These are phyloP conservation scores for Xiphorhynchus elegans DNA, from an alignment of 2,113 vertebrate species.

Conservation along the genomic window DNA sequence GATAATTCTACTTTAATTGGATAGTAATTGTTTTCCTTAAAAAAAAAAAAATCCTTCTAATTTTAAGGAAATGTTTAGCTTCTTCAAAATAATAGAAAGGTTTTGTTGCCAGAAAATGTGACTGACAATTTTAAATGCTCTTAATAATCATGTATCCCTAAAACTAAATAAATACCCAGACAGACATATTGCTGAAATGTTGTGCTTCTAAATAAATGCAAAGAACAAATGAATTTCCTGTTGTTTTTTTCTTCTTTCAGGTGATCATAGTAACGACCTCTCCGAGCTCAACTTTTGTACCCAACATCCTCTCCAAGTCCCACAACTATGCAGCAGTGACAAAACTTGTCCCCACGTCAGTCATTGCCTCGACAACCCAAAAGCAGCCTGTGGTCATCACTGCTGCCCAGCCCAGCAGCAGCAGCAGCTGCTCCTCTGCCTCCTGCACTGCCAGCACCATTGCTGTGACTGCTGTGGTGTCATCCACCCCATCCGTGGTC, in stretches of 20 bases:
- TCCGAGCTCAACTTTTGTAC: slow-evolving; percentile 95
- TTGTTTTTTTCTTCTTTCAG: slow-evolving; percentile 68
- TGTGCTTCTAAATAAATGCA: not conserved
- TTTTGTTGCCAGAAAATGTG: not conserved
- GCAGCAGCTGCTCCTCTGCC: slow-evolving; percentile 71
- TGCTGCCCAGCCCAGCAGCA: slow-evolving; percentile 77
- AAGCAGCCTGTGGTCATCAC: slow-evolving; percentile 94
- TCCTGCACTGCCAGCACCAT: slow-evolving; percentile 78
- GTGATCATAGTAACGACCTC: slow-evolving; percentile 99
- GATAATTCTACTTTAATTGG: not conserved
- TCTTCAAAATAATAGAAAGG: not conserved
- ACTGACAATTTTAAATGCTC: not conserved
- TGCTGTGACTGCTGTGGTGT: slow-evolving; percentile 91
- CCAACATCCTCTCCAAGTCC: slow-evolving; percentile 99
- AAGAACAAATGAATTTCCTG: slow-evolving; percentile 54
- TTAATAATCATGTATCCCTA: not conserved
- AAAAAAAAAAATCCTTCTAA: not conserved
- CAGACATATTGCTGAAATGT: not conserved
- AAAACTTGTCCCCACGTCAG: slow-evolving; percentile 89
- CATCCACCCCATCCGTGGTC: slow-evolving; percentile 89
- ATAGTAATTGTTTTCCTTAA: not conserved
- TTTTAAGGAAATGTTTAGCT: not conserved
- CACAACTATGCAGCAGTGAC: slow-evolving; percentile 92
- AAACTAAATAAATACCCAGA: not conserved
- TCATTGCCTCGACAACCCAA: slow-evolving; percentile 86